These are phyloP conservation scores for Drosophila demipolita DNA, from an alignment of 2,888 invertebrate genomes.

Conservation along the genomic window DNA sequence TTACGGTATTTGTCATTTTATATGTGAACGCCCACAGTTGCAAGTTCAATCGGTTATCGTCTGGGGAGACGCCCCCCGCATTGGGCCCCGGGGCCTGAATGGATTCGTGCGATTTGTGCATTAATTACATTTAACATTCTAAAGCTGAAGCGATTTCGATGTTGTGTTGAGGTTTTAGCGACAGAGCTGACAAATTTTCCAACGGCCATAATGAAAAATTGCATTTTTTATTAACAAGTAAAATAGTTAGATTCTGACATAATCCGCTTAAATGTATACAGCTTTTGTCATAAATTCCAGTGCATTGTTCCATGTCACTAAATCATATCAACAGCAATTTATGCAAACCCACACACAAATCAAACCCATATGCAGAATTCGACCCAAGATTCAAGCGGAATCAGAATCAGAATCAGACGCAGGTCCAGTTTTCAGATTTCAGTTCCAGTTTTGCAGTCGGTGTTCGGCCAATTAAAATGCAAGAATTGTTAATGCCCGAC, in stretches of 20 bases:
- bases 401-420: slow-evolving; percentile 4
- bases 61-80: slow-evolving; percentile 37
- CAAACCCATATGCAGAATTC: slow-evolving; percentile 4
- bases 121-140: slow-evolving; percentile 61
- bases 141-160: slow-evolving; percentile 15
- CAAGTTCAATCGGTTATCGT: slow-evolving; percentile 47
- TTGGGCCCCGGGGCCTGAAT: slow-evolving; percentile 7
- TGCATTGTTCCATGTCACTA: slow-evolving; percentile 80
- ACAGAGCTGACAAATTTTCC: slow-evolving; percentile 72
- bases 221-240: slow-evolving; percentile 62
- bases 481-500: slow-evolving; percentile 81
- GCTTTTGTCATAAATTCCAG: slow-evolving; percentile 76
- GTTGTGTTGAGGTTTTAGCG: slow-evolving; percentile 50
- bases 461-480: slow-evolving; percentile 78
- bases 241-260: slow-evolving; percentile 68
- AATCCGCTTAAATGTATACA: slow-evolving; percentile 74
- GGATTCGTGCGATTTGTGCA: slow-evolving; percentile 53
- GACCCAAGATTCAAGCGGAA: slow-evolving; percentile 15
- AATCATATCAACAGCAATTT: slow-evolving; percentile 81
- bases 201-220: slow-evolving; percentile 50
- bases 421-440: slow-evolving; percentile 12
- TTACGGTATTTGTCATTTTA: slow-evolving; percentile 25
- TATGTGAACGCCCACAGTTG: slow-evolving; percentile 42
- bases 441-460: slow-evolving; percentile 31
- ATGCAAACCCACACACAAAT: slow-evolving; percentile 73